Evolutionary conservation across 2,888 invertebrate genomes (phyloP), one percentile per base, ranked within the genome.

Genomic region (Drosophila tanythrix): DNA sequence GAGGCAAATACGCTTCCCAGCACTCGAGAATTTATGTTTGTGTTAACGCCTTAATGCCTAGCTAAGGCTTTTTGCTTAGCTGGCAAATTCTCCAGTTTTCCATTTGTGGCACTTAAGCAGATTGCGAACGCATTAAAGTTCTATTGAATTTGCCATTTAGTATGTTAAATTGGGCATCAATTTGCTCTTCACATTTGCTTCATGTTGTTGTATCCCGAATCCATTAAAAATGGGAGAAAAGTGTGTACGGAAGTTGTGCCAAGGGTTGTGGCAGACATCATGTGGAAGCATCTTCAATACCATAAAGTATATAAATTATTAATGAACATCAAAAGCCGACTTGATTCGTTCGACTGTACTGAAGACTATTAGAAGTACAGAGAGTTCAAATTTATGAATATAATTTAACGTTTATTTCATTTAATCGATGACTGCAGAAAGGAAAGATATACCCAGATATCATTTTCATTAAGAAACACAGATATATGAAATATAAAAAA

Each of bases 1-100:
- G 75, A 46, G 8, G 53, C 33, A 25, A 72, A 59, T 57, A 53
- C 35, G 35, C 35, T 67, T 40, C 57, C 38, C 68, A 62, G 59
- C 71, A 78, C 59, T 60, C 43, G 35, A 50, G 74, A 63, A 79
- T 81, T 81, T 81, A 79, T 79, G 51, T 69, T 33, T 63, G 59
- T 79, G 65, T 69, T 63, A 56, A 63, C 58, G 68, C 55, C 81
- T 58, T 79, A 76, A 81, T 76, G 63, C 63, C 60, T 56, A 71
- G 52, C 63, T 36, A 55, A 80, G 67, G 64, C 40, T 8, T 40
- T 71, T 53, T 58, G 70, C 80, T 60, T 51, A 58, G 63, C 59
- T 60, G 48, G 58, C 36, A 27, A n/a, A 55, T 29, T 70, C 55
- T 56, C 33, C 40, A 29, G 36, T 33, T 50, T 15, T 6, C 18